Conservation (phyloP, 2,888 invertebrate genomes). For the Gryllus longicercus region DNA sequence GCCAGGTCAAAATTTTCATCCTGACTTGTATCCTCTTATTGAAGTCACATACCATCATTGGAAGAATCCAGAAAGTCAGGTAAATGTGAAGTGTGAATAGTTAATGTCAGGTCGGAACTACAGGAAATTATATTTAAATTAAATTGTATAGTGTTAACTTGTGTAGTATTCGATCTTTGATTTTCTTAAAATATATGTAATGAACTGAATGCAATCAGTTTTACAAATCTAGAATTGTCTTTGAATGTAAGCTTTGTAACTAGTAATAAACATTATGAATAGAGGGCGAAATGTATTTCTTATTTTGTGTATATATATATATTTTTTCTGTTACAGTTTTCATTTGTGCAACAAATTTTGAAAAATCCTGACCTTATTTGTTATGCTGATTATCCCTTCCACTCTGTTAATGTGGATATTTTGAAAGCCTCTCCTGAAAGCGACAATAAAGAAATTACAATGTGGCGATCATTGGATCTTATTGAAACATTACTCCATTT, state of each 20-base stretch:
- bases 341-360: slow-evolving; percentile 78
- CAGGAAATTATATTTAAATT: no score
- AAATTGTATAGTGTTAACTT: no score
- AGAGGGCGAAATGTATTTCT: no score
- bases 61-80: slow-evolving; percentile 87
- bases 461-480: slow-evolving; percentile 90
- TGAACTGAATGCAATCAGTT: no score
- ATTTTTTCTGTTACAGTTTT: slow-evolving; percentile 56
- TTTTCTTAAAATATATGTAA: no score
- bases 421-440: slow-evolving; percentile 92
- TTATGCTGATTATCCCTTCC: slow-evolving; percentile 87
- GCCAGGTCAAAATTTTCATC: slow-evolving; percentile 66
- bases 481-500: slow-evolving; percentile 83
- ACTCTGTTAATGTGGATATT: slow-evolving; percentile 80
- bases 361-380: slow-evolving; percentile 92
- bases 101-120: no score
- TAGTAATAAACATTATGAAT: no score
- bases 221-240: no score
- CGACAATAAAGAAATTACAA: slow-evolving; percentile 87
- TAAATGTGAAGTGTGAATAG: slow-evolving; percentile 36
- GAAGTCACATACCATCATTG: slow-evolving; percentile 87
- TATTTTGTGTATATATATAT: neutral
- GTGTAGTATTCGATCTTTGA: no score
- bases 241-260: no score
- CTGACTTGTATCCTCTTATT: slow-evolving; percentile 73